Percentiles rank a stretch among this genome's conserved stretches.
These are phyloP conservation scores for Andrena praecox DNA, from an alignment of 2,888 invertebrate species.

Conservation along the genomic window DNA sequence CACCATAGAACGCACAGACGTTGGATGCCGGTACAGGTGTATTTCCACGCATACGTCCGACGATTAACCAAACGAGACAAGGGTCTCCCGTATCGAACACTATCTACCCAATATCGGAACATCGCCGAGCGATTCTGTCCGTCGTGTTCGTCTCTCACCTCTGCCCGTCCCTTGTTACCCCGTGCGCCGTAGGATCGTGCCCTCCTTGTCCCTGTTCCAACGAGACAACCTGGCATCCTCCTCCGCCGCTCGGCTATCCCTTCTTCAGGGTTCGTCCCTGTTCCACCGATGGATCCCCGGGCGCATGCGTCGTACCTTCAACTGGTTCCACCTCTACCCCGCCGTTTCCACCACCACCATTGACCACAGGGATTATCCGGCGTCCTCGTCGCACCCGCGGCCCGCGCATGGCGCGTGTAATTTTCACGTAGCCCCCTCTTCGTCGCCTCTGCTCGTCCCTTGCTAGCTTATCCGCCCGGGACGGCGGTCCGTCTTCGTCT, in stretches of 20 bases:
- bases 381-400: conserved; percentile 48
- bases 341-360: conserved; percentile 13
- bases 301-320: conserved; percentile 46
- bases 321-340: conserved; percentile 17
- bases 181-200: neutral
- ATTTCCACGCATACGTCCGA: conserved; percentile 66
- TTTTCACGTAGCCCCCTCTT: conserved; percentile 78
- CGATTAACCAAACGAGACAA: conserved; percentile 81
- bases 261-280: neutral
- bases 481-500: conserved; percentile 16
- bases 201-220: conserved; percentile 52
- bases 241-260: conserved; percentile 7
- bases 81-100: conserved; percentile 80
- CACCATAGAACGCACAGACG: conserved; percentile 7
- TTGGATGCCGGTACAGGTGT: conserved; percentile 47
- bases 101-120: conserved; percentile 80
- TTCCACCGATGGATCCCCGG: conserved; percentile 5
- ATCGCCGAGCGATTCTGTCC: conserved; percentile 82
- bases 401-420: conserved; percentile 81
- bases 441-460: conserved; percentile 29
- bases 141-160: conserved; percentile 76
- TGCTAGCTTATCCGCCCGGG: neutral
- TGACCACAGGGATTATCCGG: neutral
- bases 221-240: conserved; percentile 44
- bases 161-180: conserved; percentile 11